Base-by-base conservation (phyloP, 30 jellyfish, hydroid and myxozoan species). In the Aurelia aurita region DNA sequence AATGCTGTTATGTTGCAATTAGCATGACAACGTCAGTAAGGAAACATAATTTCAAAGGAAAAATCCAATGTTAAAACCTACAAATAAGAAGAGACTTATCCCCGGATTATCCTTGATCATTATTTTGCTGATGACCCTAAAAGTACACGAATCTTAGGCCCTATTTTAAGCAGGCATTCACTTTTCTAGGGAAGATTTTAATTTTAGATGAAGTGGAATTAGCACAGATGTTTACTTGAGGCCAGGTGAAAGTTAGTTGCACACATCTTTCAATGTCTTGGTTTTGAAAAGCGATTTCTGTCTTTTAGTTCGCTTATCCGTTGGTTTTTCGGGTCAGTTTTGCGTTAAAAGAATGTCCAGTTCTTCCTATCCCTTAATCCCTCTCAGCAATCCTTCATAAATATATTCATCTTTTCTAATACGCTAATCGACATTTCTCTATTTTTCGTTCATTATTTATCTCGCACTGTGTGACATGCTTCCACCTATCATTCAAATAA, bases 321-420 rank as follows among this genome's bases (percentile, higher is more conserved):
- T 67, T 82, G 84, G 91, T 68, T 82, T 39, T 63, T 63, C 76
- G 32, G 84, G 91, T 58, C 84, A 61, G 55, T 61, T 82, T 82
- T 82, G 59, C 72, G 44, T 65, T 51, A 55, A 80, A 22, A 68
- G 64, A 82, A 66, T 43, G 59, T 44, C 85, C 72, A 39, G 66
- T 57, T 82, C 69, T 82, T 22, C 19, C 32, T 29, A 82, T 67
- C 85, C 72, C 20, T 69, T 82, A 82, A 82, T 82, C 91, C 86
- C 5, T 23, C 91, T 15, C 84, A 66, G 78, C 70, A 44, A 55
- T 55, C 59, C 72, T 69, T 82, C 91, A 82, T 82, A 26, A 82
- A 82, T 82, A 66, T 82, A 82, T 82, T 67, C 91, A 82, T 66
- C 49, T 66, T 39, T 57, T 34, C 20, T 69, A 69, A 82, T 28